Conservation (phyloP, 2,888 invertebrate genomes). For the Nemotelus nigrinus region DNA sequence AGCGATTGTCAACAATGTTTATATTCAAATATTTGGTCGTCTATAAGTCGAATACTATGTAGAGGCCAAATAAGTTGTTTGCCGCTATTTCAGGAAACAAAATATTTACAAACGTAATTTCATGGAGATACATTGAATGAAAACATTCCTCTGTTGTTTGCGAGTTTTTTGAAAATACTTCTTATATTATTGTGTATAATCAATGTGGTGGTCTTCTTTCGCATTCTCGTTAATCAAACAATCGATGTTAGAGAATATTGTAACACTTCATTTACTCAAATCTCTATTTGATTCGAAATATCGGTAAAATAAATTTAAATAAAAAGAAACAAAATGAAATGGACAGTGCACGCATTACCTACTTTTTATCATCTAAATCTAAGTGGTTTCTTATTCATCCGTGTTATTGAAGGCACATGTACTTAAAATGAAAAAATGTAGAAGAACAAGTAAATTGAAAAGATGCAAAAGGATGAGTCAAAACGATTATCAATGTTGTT, state of each 20-base stretch:
- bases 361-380: slow-evolving; percentile 30
- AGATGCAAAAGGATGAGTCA: not conserved
- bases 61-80: not conserved
- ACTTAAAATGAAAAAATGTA: slow-evolving; percentile 31
- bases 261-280: slow-evolving; percentile 22
- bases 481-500: slow-evolving; percentile 33
- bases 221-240: slow-evolving; percentile 20
- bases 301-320: not conserved
- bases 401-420: slow-evolving; percentile 42
- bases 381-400: slow-evolving; percentile 34
- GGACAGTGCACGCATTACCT: slow-evolving; percentile 16
- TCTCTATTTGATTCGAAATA: slow-evolving; percentile 21
- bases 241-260: slow-evolving; percentile 18
- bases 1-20: no score
- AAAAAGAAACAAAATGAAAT: not conserved
- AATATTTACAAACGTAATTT: not conserved
- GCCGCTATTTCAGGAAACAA: not conserved
- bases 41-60: no score
- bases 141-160: slow-evolving; percentile 41
- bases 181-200: slow-evolving; percentile 31
- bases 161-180: slow-evolving; percentile 22
- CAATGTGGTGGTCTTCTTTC: slow-evolving; percentile 33
- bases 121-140: slow-evolving; percentile 29
- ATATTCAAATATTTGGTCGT: no score
- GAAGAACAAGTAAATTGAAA: slow-evolving; percentile 21